phyloP scores from a whole-genome alignment of 2,797 vertebrate species.

The Orestias chungarensis region DNA sequence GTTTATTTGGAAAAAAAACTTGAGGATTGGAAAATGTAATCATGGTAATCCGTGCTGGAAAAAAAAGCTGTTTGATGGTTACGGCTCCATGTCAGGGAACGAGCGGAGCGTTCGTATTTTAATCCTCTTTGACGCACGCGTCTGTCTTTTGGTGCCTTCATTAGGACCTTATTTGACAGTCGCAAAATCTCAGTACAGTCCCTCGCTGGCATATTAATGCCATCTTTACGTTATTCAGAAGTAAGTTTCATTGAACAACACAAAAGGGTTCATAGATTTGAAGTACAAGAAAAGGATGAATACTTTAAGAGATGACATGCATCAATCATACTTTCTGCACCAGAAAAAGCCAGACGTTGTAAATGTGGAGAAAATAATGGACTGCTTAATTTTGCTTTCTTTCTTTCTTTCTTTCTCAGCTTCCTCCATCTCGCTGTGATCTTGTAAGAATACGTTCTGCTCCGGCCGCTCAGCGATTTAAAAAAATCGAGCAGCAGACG shows the following conservation, averaged over 20 bases:
- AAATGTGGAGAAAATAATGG: too few species aligned
- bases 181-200: too few species aligned
- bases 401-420: too few species aligned
- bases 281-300: not conserved
- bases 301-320: not conserved
- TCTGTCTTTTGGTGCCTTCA: conserved; percentile 32
- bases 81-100: conserved; percentile 51
- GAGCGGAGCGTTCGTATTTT: conserved; percentile 40
- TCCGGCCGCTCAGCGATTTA: too few species aligned
- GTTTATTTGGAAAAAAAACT: conserved; percentile 76
- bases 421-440: too few species aligned
- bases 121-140: conserved; percentile 42
- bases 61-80: conserved; percentile 77
- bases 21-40: conserved; percentile 79
- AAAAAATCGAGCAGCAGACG: too few species aligned
- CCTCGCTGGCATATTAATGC: not conserved
- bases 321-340: too few species aligned
- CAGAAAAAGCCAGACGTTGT: too few species aligned
- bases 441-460: too few species aligned
- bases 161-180: conserved; percentile 7
- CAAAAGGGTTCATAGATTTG: not conserved
- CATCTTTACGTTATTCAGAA: not conserved
- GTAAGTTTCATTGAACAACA: not conserved
- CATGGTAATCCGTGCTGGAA: conserved; percentile 65
- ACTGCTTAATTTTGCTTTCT: too few species aligned